These are phyloP conservation scores for Ailuropoda melanoleuca DNA, from an alignment of 2,113 vertebrate genomes.

Conservation along the genomic window DNA sequence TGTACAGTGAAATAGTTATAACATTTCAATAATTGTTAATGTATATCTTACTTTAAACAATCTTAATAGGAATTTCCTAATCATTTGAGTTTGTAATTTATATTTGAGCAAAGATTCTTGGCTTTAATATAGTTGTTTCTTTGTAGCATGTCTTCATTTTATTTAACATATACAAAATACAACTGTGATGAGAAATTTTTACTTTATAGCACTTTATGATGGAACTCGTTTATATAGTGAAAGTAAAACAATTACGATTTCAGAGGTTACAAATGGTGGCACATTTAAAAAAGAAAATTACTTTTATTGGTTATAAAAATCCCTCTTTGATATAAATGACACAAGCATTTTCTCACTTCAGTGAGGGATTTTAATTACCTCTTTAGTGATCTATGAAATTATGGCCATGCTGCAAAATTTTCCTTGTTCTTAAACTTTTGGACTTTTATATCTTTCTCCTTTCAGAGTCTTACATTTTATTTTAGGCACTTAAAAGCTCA, in stretches of 20 bases:
- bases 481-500: not conserved
- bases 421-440: not conserved
- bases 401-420: not conserved
- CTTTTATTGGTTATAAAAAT: not conserved
- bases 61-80: not conserved
- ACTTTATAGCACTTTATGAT: not conserved
- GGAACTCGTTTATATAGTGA: not conserved
- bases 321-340: not conserved
- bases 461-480: not conserved
- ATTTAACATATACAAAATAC: not conserved
- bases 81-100: not conserved
- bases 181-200: not conserved
- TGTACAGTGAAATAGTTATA: not conserved
- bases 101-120: not conserved
- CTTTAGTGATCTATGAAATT: not conserved
- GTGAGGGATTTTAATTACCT: not conserved
- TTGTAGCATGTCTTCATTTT: not conserved
- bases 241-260: not conserved
- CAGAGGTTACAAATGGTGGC: not conserved
- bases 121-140: not conserved
- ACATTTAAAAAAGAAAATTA: not conserved
- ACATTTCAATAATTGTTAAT: constrained; percentile 44
- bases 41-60: constrained; percentile 22
- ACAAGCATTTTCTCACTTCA: not conserved
- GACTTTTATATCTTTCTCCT: not conserved